phyloP scores from a whole-genome alignment of 2,113 vertebrate species.

The Choloepus hoffmanni region DNA sequence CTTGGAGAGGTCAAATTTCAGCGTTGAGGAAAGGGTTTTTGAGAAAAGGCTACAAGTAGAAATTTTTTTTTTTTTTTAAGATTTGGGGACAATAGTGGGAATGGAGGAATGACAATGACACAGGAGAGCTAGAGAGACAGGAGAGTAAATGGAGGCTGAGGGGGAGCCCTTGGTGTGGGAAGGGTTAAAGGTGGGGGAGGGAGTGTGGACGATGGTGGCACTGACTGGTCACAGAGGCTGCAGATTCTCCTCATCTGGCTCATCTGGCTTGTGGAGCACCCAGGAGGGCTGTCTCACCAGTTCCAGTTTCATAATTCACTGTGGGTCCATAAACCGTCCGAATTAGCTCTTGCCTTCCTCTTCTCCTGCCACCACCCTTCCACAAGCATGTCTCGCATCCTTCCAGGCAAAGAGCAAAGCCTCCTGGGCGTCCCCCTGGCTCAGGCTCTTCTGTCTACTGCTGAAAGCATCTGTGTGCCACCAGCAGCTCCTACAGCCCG shows the following conservation, averaged over 20 bases:
- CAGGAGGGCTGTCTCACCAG: neutral
- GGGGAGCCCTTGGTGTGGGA: neutral
- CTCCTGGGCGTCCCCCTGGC: neutral
- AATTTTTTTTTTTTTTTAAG: neutral
- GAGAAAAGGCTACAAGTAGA: neutral
- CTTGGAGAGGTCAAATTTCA: conserved; percentile 1
- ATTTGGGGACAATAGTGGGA: neutral
- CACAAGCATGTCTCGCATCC: neutral
- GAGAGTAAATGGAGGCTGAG: neutral
- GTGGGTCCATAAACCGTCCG: neutral
- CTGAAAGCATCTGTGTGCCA: no score
- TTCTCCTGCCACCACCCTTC: neutral
- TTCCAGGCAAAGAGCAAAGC: neutral
- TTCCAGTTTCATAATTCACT: neutral
- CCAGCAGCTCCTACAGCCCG: neutral
- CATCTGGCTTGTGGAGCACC: neutral
- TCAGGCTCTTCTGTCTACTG: neutral
- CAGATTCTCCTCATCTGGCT: neutral
- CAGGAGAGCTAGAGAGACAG: neutral
- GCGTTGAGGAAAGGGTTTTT: conserved; percentile 4
- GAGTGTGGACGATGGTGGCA: no score
- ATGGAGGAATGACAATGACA: neutral
- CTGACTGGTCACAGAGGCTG: neutral
- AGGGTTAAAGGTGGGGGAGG: neutral
- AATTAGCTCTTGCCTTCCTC: neutral